Base-by-base conservation (phyloP, 2,113 vertebrate genomes). In the Leucosticte australis region DNA sequence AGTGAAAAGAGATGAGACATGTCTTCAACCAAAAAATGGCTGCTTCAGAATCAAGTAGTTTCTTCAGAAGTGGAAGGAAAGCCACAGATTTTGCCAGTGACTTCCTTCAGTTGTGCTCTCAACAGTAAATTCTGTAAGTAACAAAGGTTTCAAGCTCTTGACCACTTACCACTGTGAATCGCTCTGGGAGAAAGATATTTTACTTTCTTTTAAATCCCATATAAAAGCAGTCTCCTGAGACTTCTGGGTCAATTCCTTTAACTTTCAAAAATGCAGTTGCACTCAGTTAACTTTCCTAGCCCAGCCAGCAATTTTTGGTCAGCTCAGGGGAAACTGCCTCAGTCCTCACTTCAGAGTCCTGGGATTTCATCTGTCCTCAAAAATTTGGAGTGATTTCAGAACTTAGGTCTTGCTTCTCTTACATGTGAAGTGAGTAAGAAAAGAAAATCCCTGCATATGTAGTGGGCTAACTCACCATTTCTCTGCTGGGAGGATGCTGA, bases 211-310 rank as follows among this genome's bases (percentile, higher is more conserved):
- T 83, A 46, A 83, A 78, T 81, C 60, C 44, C 8, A 1, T 75
- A 87, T 44, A 88, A 81, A 90, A 78, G 44, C 68, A 57, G 52
- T 63, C 55, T 83, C 20, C 60, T 92, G 47, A 79, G 62, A 49
- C 76, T 94, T 70, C 57, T 79, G 42, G 41, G 88, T 87, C 83
- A 90, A 68, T 95, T 94, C 56, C 71, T 91, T 92, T 81, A 83
- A 74, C 68, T 78, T 70, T 41, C 7, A 77, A 91, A 92, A 89
- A 79, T 50, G 24, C 39, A n/a, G 31, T 67, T 85, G 49, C 60
- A 37, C 76, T 90, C 52, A 20, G 56, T 87, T 85, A 80, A 65
- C 78, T 94, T 91, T 76, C 39, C 31, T 78, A 86, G 31, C 49
- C 31, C 31, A 87, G 44, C 16, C 50, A 91, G 52, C 19, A 84